Evolutionary conservation across 2,888 invertebrate species (phyloP).

Genomic region (Drosophila nr. medialis): DNA sequence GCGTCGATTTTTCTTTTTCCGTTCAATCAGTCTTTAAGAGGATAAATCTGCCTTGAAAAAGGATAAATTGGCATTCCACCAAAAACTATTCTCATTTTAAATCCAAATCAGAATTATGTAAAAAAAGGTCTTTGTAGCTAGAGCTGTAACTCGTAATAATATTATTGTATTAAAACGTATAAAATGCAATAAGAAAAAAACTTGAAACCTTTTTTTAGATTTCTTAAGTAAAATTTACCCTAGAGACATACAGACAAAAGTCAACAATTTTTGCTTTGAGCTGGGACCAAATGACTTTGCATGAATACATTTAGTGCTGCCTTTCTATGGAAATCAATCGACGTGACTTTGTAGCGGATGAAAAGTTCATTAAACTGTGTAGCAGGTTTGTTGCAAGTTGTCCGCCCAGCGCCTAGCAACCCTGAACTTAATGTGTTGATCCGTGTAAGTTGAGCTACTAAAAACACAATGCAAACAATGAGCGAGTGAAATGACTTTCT

Average conservation of each 20-base stretch:
- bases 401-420: slow-evolving; percentile 21
- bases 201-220: background rate
- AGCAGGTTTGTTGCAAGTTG: slow-evolving; percentile 22
- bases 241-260: background rate
- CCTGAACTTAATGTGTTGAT: slow-evolving; percentile 63
- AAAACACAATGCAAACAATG: slow-evolving; percentile 32
- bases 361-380: slow-evolving; percentile 42
- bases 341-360: slow-evolving; percentile 20
- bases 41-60: background rate
- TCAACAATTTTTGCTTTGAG: background rate
- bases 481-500: slow-evolving; percentile 52
- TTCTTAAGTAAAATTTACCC: background rate
- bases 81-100: background rate
- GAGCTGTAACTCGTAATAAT: background rate
- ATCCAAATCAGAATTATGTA: background rate
- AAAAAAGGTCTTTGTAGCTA: rapidly evolving
- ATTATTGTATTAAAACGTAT: background rate
- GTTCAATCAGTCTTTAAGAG: rapidly evolving
- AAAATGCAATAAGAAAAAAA: background rate
- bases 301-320: background rate
- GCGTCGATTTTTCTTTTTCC: background rate
- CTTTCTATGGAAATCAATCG: slow-evolving; percentile 23
- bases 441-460: slow-evolving; percentile 61
- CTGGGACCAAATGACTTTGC: background rate
- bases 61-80: background rate